Base-by-base conservation (phyloP, 2,113 vertebrate genomes). In the Hylia prasina region DNA sequence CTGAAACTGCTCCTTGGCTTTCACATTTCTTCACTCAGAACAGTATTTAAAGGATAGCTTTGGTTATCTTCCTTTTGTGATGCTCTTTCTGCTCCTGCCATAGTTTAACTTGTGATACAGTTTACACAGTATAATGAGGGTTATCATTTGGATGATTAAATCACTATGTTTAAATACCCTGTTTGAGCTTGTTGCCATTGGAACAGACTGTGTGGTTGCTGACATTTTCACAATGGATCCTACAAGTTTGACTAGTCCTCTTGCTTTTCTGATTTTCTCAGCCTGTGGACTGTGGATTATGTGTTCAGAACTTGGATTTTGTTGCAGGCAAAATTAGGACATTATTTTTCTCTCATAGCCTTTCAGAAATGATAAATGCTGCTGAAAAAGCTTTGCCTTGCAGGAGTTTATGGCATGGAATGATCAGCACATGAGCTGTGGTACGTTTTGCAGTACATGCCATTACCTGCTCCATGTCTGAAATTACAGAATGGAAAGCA, bases 131-230 rank as follows among this genome's bases (percentile, higher is more conserved):
- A 53, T 61, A 64, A 90, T 45, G n/a, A 71, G 40, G 53, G 64
- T 90, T 95, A 90, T 95, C 64, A 90, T 73, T 70, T 75, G 72
- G 23, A 22, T 87, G 58, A 89, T 82, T 73, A 70, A 85, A 80
- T 82, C 2, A 2, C 56, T 58, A 4, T 87, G 31, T 88, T 89
- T 92, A 92, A 94, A 76, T 37, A 58, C 48, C 11, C 25, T 76
- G 21, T 88, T 94, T 85, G 73, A 82, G 25, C 45, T 93, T 95
- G 63, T 56, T 93, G 60, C 53, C 45, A 37, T n/a, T 89, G 73
- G 65, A 91, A 87, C 40, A 82, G n/a, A 56, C 71, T 53, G 22
- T 83, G 56, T 3, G 2, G 28, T 51, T 69, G 48, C 65, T 93
- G 77, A 71, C 78, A 81, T 94, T 91, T 94, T 95, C 89, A 82